These are phyloP conservation scores for Drosophila virilis DNA, from an alignment of 1,140 invertebrate genomes.

Conservation along the genomic window DNA sequence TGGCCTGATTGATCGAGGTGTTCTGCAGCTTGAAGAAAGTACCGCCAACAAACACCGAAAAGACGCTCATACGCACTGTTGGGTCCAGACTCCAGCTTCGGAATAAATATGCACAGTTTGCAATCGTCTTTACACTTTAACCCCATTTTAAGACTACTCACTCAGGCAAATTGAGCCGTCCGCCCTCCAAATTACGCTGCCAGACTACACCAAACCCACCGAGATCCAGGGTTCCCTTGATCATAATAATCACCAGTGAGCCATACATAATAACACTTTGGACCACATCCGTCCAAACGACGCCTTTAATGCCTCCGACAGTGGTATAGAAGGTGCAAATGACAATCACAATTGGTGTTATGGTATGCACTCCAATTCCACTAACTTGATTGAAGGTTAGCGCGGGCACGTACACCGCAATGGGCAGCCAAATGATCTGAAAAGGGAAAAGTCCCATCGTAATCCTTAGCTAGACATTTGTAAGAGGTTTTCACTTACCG, in stretches of 20 bases:
- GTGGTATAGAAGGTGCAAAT: conserved; percentile 96
- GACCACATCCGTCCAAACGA: conserved; percentile 96
- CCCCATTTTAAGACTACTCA: conserved; percentile 83
- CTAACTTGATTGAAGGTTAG: conserved; percentile 93
- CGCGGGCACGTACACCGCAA: conserved; percentile 93
- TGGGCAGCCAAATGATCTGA: conserved; percentile 87
- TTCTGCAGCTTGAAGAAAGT: conserved; percentile 94
- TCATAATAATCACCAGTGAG: conserved; percentile 91
- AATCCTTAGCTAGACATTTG: neutral
- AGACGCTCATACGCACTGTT: conserved; percentile 90
- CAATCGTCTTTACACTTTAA: neutral
- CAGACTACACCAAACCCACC: conserved; percentile 91
- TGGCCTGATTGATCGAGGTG: conserved; percentile 93
- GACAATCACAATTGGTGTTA: conserved; percentile 92
- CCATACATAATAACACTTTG: conserved; percentile 94
- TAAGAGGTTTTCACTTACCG: conserved; percentile 85
- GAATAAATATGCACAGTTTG: conserved; percentile 33
- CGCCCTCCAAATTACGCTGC: conserved; percentile 89
- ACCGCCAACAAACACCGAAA: conserved; percentile 91
- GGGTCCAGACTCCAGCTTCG: conserved; percentile 88
- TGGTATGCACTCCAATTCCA: conserved; percentile 91
- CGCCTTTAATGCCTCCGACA: conserved; percentile 96
- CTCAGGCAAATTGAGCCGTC: conserved; percentile 91
- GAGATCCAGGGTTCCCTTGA: conserved; percentile 92
- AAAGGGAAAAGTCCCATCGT: neutral